Base-by-base conservation (phyloP, 1,140 invertebrate genomes). In the Pantala flavescens region DNA sequence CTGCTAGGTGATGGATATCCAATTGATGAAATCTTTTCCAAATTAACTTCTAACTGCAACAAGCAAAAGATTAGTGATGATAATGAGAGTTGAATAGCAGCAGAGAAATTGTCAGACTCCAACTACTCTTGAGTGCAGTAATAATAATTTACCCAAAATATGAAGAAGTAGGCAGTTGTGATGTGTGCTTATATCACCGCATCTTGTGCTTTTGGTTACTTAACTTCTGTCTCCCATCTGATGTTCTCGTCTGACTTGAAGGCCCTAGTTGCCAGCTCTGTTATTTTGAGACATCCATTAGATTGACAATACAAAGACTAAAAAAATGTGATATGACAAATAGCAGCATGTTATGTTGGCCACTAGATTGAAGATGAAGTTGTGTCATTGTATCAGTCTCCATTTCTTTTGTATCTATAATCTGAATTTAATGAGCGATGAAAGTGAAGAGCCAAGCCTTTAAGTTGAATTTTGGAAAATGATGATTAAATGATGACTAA, bases 401-500 rank as follows among this genome's bases (percentile, higher is more conserved):
- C 14, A 73, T 24, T 42, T 73, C 72, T 24, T 73, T 36, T 73
- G n/a, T 73, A 21, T 73, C 24, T 24, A 73, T 12, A 73, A 24
- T 73, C 72, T 36, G n/a, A 19, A 21, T 43, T 73, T 21, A 42
- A 2, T 73, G 11, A 0, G n/a, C 36, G 24, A 73, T 21, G n/a
- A 73, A 36, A 19, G n/a, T 73, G 24, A 19, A 24, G 19, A 24
- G 42, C 24, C 28, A 73, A 42, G 42, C 24, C 24, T 73, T 7
- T 42, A 73, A 73, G 72, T 42, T 73, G 28, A 24, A 7, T 7
- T 73, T 42, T 73, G 42, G 24, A 36, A 21, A 10, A 21, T 21
- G 72, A 36, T 42, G 42, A 73, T 73, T n/a, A 36, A 42, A 73
- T 36, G 28, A 73, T 36, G 42, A 73, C 24, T 36, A 76, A 76